Evolutionary conservation across 2,113 vertebrate species (phyloP), one percentile per base, ranked within the genome.

Genomic region (Abramis brama): DNA sequence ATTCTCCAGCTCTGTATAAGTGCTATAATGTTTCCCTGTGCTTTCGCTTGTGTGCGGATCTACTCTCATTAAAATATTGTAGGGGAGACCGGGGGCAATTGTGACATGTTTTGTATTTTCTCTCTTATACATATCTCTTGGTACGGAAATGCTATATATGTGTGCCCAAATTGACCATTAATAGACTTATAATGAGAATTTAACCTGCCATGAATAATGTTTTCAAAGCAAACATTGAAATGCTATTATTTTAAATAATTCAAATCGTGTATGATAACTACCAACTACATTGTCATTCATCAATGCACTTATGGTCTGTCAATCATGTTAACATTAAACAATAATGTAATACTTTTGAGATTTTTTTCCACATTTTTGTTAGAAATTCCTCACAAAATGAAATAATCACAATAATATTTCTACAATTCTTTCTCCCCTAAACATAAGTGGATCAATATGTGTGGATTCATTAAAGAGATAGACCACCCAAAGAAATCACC

Each of bases 31-130:
- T 89, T 88, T 73, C 80, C 83, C 85, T 60, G 81, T 86, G 81
- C 82, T 79, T 92, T 84, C 83, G 82, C 76, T 87, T 88, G 86
- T 88, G 83, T 90, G 77, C 82, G 75, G 70, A 43, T 23, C 19
- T 57, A 89, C 91, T 92, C 83, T 82, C 80, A 76, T 85, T 87
- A 82, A 93, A 91, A 93, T 90, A 93, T 90, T 92, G 91, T 19
- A 45, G 33, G 13, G 36, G 36, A 79, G 11, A 79, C 21, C 0
- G 17, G 47, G 47, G 15, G 47, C 8, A 10, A 21, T 75, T 50
- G 10, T 75, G 43, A 50, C 2, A 50, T 25, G 2, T n/a, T 43
- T 74, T 45, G n/a, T 9, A 33, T 57, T 30, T 78, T 55, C 15
- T 50, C 47, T 50, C 47, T 50, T 73, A 21, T 23, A 73, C 36